phyloP scores from a whole-genome alignment of 2,888 invertebrate species.

The Dione juno region DNA sequence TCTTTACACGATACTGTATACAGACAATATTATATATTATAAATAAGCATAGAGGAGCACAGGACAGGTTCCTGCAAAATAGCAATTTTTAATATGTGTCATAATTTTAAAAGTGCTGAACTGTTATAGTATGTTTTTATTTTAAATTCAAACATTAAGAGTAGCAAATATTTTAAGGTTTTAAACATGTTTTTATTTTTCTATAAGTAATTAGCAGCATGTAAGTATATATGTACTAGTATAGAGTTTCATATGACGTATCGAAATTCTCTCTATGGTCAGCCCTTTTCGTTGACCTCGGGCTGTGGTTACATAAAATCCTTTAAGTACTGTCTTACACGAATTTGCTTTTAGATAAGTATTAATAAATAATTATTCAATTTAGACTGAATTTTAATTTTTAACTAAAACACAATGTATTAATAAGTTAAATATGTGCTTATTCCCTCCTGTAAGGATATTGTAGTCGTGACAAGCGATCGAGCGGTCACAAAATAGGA shows the following conservation, averaged over 20 bases:
- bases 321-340: conserved; percentile 71
- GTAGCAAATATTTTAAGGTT: background rate
- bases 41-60: too few relatives aligned
- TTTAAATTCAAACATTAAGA: background rate
- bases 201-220: background rate
- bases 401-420: too few relatives aligned
- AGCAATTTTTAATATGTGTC: too few relatives aligned
- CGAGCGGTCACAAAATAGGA: too few relatives aligned
- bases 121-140: too few relatives aligned
- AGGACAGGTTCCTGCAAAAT: too few relatives aligned
- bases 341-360: conserved; percentile 71
- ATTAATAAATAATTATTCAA: conserved; percentile 32
- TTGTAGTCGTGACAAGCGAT: too few relatives aligned
- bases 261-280: conserved; percentile 57
- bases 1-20: too few relatives aligned
- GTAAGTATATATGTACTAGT: conserved; percentile 8
- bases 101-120: too few relatives aligned
- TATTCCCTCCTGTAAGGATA: too few relatives aligned
- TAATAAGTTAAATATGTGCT: too few relatives aligned
- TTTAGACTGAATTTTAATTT: background rate
- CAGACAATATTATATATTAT: too few relatives aligned
- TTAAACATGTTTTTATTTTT: background rate
- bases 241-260: conserved; percentile 19
- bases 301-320: conserved; percentile 73
- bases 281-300: conserved; percentile 77